Conservation (phyloP, 2,113 vertebrate genomes). For the Leuciscus idus region DNA sequence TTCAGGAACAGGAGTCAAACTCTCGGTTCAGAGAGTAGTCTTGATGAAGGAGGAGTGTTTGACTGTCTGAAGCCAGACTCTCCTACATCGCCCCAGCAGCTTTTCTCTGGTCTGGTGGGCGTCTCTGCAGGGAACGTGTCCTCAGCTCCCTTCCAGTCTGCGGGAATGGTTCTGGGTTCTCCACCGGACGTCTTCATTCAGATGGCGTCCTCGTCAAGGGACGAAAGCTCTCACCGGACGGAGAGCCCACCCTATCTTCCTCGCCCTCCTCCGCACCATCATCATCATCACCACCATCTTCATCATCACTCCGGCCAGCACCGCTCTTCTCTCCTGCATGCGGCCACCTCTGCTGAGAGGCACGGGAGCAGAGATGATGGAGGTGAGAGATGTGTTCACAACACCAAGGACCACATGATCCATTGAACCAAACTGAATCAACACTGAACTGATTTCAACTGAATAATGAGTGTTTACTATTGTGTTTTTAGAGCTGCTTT, state of each 20-base stretch:
- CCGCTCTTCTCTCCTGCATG: slow-evolving; percentile 87
- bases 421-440: no score
- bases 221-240: slow-evolving; percentile 80
- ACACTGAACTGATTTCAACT: no score
- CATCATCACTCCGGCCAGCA: slow-evolving; percentile 85
- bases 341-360: slow-evolving; percentile 80
- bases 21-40: slow-evolving; percentile 86
- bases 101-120: slow-evolving; percentile 88
- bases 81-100: slow-evolving; percentile 81
- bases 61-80: slow-evolving; percentile 91
- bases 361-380: slow-evolving; percentile 83
- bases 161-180: slow-evolving; percentile 88
- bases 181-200: slow-evolving; percentile 92
- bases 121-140: slow-evolving; percentile 82
- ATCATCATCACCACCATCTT: slow-evolving; percentile 80
- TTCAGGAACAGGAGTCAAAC: slow-evolving; percentile 89
- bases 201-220: slow-evolving; percentile 85
- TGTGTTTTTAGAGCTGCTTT: no score
- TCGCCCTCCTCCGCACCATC: slow-evolving; percentile 81
- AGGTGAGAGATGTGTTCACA: slow-evolving; percentile 62
- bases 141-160: slow-evolving; percentile 83
- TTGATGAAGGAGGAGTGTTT: slow-evolving; percentile 91
- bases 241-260: slow-evolving; percentile 82
- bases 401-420: no score
- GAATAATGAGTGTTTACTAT: no score